Evolutionary conservation across 2,113 vertebrate genomes (phyloP).

Genomic region (Nothoprocta perdicaria): DNA sequence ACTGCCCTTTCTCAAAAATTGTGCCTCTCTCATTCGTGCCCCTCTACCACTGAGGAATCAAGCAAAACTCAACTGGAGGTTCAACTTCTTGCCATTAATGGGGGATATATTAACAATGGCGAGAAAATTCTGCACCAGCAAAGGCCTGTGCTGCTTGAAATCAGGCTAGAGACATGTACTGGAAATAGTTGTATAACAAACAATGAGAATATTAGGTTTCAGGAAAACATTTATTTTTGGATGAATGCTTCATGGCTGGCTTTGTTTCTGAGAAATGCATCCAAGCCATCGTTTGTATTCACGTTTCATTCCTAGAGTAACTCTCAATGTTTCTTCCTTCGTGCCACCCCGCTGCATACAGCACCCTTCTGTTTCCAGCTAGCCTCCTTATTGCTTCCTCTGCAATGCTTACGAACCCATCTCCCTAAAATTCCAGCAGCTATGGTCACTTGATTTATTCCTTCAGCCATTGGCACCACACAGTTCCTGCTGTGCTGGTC

Average conservation of each 20-base stretch:
- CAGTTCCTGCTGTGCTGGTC: neutral
- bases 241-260: neutral
- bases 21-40: neutral
- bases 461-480: accelerated
- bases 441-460: neutral
- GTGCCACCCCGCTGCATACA: neutral
- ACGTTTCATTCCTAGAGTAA: neutral
- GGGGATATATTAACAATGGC: neutral
- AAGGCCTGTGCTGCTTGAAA: neutral
- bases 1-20: neutral
- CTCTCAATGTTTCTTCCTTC: neutral
- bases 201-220: neutral
- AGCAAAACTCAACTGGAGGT: neutral
- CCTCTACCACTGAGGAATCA: neutral
- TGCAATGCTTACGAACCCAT: neutral
- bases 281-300: neutral
- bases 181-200: neutral
- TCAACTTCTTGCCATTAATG: neutral
- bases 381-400: neutral
- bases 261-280: neutral
- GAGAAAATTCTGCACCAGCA: neutral
- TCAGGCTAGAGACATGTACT: neutral
- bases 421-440: neutral
- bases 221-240: neutral
- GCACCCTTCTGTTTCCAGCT: neutral